These are phyloP conservation scores for Streblospio benedicti DNA, from an alignment of 1,140 invertebrate genomes.

Conservation along the genomic window DNA sequence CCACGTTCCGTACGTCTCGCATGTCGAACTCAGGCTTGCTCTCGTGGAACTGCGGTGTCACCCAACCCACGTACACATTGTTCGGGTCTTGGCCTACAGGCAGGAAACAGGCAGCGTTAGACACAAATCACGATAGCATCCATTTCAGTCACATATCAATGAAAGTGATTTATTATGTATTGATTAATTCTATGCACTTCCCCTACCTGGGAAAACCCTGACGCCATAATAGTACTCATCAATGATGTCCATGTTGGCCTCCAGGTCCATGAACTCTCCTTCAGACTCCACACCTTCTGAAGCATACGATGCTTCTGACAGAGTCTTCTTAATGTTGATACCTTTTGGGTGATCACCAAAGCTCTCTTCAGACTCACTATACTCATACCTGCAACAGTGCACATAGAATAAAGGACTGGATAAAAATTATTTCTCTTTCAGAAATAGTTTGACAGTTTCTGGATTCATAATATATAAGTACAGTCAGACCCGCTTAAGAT, in stretches of 20 bases:
- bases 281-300: constrained; percentile 33
- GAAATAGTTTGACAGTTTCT: too few relatives aligned
- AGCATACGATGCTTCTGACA: constrained; percentile 27
- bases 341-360: background rate
- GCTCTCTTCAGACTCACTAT: background rate
- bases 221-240: constrained; percentile 96
- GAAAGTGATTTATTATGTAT: too few relatives aligned
- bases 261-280: constrained; percentile 34
- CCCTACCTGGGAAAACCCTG: constrained; percentile 80
- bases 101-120: too few relatives aligned
- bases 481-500: too few relatives aligned
- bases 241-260: constrained; percentile 66
- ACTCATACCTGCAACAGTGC: too few relatives aligned
- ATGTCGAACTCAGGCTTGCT: constrained; percentile 85
- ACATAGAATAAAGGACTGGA: too few relatives aligned
- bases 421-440: too few relatives aligned
- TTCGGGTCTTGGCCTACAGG: constrained; percentile 96
- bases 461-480: too few relatives aligned
- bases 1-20: constrained; percentile 72
- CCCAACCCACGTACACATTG: constrained; percentile 98
- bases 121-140: too few relatives aligned
- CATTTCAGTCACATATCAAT: too few relatives aligned
- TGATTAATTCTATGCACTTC: too few relatives aligned
- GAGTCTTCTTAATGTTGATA: constrained; percentile 11
- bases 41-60: constrained; percentile 86